Percentiles rank a stretch among this genome's conserved stretches.
Conservation (phyloP, 2,797 vertebrate genomes). For the Psittacula derbiana region DNA sequence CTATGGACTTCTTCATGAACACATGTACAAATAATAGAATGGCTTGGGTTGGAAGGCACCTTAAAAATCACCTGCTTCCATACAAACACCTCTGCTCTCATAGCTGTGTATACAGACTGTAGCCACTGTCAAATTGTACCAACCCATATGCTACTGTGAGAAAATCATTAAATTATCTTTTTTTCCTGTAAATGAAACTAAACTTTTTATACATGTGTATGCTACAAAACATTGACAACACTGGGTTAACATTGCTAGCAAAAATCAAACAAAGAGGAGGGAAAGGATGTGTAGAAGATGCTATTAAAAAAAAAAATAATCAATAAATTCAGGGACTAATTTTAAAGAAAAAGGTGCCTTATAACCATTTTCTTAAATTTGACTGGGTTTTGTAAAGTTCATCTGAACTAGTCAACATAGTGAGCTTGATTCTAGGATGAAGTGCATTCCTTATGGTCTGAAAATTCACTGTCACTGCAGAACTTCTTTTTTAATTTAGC, state of each 20-base stretch:
- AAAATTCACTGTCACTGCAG: not conserved
- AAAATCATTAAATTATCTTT: not conserved
- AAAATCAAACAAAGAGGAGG: not conserved
- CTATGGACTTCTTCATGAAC: not conserved
- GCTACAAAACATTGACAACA: not conserved
- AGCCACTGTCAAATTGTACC: not conserved
- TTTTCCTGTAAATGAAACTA: not conserved
- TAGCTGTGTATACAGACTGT: not conserved
- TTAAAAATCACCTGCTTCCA: not conserved
- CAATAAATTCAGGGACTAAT: not conserved
- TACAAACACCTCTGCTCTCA: not conserved
- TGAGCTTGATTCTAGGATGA: not conserved
- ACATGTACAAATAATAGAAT: not conserved
- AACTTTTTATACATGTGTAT: not conserved
- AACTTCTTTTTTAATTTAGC: not conserved
- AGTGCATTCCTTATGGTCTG: not conserved
- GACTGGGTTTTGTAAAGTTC: not conserved
- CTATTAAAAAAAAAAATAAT: not conserved
- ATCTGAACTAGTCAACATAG: not conserved
- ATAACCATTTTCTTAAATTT: not conserved
- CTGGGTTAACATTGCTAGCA: not conserved
- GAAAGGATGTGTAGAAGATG: not conserved
- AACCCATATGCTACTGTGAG: not conserved
- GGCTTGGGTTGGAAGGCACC: not conserved
- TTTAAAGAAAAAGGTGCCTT: not conserved